Base-by-base conservation (phyloP, 2,888 invertebrate species). In the Tanytarsus gracilentus region DNA sequence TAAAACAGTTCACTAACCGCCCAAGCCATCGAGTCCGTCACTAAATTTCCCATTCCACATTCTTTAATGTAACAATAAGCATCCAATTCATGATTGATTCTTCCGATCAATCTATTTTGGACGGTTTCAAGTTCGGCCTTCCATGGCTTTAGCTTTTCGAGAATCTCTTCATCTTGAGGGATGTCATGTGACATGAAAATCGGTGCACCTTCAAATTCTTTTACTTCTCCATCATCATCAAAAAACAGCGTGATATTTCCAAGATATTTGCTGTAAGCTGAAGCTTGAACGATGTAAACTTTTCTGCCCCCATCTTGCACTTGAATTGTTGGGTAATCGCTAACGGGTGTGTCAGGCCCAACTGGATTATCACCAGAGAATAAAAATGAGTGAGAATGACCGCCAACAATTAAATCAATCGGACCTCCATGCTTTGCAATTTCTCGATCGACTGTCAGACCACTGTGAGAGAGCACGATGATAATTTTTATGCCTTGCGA, bases 391-490 rank as follows among this genome's bases (percentile, higher is more conserved):
- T 93, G 88, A 0, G 88, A 85, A 69, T 92, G 92, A 0, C 84
- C 87, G 5, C 92, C 92, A n/a, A 93, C 85, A 61, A 93, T 85
- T 0, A 92, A 77, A 69, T 90, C 88, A 59, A 93, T 79, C 0
- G 81, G 78, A 2, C 85, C 79, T 33, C 79, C 82, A 3, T 77
- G 74, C 2, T 70, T 69, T 0, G 89, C 91, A 63, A 91, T 81
- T 26, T 74, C 68, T 75, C 77, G 73, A 65, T 87, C 87, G 16
- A 79, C 78, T 2, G 81, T 79, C 48, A 87, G 77, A 2, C 92
- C 91, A 55, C 86, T 82, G 69, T 93, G 92, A 0, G 91, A 88
- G 11, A 91, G 73, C 3, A 86, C 86, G 53, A 93, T 82, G 64
- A 91, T 86, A 59, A 89, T 87, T 65, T 88, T 82, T 3, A 88